These are phyloP conservation scores for Montipora capitata DNA, from an alignment of 92 coral and sea anemone genomes.

Conservation along the genomic window DNA sequence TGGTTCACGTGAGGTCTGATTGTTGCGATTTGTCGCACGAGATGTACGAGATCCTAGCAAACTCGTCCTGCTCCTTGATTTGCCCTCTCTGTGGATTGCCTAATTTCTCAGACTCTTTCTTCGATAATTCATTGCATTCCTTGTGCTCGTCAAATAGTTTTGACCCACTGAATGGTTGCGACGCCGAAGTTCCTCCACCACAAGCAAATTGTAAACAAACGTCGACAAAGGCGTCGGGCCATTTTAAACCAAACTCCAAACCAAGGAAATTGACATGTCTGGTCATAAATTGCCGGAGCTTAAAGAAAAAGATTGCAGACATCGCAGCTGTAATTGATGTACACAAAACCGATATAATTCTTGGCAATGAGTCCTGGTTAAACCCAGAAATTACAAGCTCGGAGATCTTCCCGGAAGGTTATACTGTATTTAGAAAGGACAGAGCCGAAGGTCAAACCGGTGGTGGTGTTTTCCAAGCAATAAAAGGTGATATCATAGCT, in stretches of 20 bases:
- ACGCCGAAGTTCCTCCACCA: conserved; percentile 28
- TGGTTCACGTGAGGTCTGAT: conserved; percentile 14
- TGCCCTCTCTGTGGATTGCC: conserved; percentile 19
- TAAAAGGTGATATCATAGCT: conserved; percentile 32
- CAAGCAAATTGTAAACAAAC: conserved; percentile 10
- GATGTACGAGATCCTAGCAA: conserved; percentile 20
- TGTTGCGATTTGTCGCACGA: conserved; percentile 9
- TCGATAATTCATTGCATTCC: no score
- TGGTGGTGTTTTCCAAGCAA: no score
- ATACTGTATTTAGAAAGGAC: no score
- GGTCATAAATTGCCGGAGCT: background rate
- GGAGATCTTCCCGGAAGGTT: conserved; percentile 48
- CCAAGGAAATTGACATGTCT: no score
- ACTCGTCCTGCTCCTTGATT: conserved; percentile 9
- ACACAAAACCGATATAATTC: conserved; percentile 32
- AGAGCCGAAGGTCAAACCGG: conserved; percentile 1
- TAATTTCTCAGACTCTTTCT: no score
- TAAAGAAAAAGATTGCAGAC: conserved; percentile 60
- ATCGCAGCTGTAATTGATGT: conserved; percentile 28
- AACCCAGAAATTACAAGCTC: conserved; percentile 32
- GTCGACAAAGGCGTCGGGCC: no score
- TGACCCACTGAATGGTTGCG: conserved; percentile 22
- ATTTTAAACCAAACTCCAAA: no score
- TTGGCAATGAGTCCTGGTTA: conserved; percentile 68
- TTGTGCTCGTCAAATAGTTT: conserved; percentile 3